A percentile compares a stretch with the other conserved stretches of the same genome.
These are phyloP conservation scores for Phrynocephalus forsythii DNA, from an alignment of 2,797 vertebrate genomes.

Conservation along the genomic window DNA sequence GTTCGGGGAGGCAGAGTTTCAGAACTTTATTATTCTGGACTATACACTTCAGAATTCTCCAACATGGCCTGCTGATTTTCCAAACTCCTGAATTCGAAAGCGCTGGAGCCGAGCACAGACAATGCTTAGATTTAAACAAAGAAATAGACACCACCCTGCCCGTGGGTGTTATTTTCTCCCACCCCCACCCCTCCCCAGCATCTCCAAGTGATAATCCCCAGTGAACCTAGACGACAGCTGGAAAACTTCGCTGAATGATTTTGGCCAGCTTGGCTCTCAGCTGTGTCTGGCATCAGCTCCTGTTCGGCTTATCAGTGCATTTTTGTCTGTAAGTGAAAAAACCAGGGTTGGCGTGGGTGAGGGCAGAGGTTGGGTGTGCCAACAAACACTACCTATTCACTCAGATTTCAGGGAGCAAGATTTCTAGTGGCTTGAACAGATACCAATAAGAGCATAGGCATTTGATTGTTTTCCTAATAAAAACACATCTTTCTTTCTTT, in stretches of 20 bases:
- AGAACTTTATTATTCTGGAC: not conserved
- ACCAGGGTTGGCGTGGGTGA: not conserved
- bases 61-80: not conserved
- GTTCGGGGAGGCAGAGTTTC: not conserved
- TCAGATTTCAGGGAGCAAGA: not conserved
- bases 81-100: not conserved
- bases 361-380: not conserved
- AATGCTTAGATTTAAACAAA: not conserved
- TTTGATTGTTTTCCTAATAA: not conserved
- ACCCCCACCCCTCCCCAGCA: not conserved
- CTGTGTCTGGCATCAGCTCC: not conserved
- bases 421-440: not conserved
- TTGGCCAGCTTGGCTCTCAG: not conserved
- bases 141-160: not conserved
- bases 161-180: no score
- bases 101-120: not conserved
- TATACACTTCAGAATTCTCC: not conserved
- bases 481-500: not conserved
- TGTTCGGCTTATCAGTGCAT: not conserved
- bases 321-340: not conserved
- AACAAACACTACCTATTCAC: not conserved
- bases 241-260: not conserved
- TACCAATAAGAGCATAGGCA: no score
- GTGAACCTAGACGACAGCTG: conserved; percentile 19
- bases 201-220: not conserved